Percentiles rank a stretch among this genome's conserved stretches.
phyloP scores from a whole-genome alignment of 2,113 vertebrate genomes.

The Manacus vitellinus region DNA sequence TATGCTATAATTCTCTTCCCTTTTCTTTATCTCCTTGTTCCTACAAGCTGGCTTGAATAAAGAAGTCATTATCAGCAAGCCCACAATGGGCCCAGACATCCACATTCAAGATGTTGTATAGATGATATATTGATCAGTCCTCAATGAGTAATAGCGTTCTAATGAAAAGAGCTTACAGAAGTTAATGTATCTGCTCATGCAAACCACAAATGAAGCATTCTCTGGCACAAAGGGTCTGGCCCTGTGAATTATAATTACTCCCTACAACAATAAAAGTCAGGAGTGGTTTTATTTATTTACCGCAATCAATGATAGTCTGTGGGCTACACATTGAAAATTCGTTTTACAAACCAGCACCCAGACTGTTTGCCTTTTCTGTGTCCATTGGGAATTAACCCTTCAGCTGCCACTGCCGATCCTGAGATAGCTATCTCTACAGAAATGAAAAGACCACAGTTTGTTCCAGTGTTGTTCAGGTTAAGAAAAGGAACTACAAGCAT shows the following conservation, averaged over 20 bases:
- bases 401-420: neutral
- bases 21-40: conserved; percentile 93
- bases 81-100: conserved; percentile 91
- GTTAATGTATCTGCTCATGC: conserved; percentile 87
- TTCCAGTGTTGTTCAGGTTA: neutral
- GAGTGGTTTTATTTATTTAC: conserved; percentile 85
- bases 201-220: conserved; percentile 86
- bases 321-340: conserved; percentile 65
- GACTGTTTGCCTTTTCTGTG: conserved; percentile 38
- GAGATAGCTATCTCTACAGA: neutral
- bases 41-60: conserved; percentile 94
- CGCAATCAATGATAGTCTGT: conserved; percentile 71
- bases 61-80: conserved; percentile 89
- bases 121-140: conserved; percentile 96
- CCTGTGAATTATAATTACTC: conserved; percentile 85
- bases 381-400: conserved; percentile 55
- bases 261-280: conserved; percentile 86
- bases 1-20: conserved; percentile 85
- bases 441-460: neutral
- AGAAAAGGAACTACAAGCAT: neutral
- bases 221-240: conserved; percentile 82
- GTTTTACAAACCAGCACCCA: conserved; percentile 64
- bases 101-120: conserved; percentile 91
- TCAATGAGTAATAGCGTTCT: conserved; percentile 86
- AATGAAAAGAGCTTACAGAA: conserved; percentile 83